Conservation (phyloP, 2,888 invertebrate genomes). For the Parascotia fuliginaria region DNA sequence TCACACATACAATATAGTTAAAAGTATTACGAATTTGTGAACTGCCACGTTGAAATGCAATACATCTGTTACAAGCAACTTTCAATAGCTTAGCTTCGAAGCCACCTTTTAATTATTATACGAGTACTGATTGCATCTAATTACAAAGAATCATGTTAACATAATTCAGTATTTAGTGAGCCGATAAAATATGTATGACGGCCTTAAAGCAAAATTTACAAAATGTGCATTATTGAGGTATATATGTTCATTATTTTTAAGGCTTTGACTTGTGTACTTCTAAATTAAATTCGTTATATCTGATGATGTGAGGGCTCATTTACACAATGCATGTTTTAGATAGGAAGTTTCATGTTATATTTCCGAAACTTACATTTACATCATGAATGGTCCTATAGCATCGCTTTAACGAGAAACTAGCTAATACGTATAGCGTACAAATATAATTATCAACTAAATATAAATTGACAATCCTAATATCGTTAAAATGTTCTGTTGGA, state of each 20-base stretch:
- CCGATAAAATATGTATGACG: not conserved
- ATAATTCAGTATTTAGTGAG: not conserved
- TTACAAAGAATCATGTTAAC: not conserved
- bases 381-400: not conserved
- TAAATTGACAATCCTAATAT: not conserved
- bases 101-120: too few relatives aligned
- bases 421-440: slow-evolving; percentile 1
- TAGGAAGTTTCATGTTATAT: too few relatives aligned
- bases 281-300: not conserved
- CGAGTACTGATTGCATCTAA: not conserved
- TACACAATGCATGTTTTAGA: not conserved
- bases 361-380: too few relatives aligned
- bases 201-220: slow-evolving; percentile 2
- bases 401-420: not conserved
- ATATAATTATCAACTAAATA: not conserved
- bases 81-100: too few relatives aligned
- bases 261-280: slow-evolving; percentile 5
- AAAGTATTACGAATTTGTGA: not conserved
- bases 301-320: not conserved
- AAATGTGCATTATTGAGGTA: slow-evolving; percentile 6
- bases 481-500: too few relatives aligned
- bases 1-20: not conserved
- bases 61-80: too few relatives aligned
- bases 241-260: slow-evolving; percentile 2
- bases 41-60: not conserved